Evolutionary conservation across 1,140 invertebrate genomes (phyloP).

Genomic region (Penaeus vannamei): DNA sequence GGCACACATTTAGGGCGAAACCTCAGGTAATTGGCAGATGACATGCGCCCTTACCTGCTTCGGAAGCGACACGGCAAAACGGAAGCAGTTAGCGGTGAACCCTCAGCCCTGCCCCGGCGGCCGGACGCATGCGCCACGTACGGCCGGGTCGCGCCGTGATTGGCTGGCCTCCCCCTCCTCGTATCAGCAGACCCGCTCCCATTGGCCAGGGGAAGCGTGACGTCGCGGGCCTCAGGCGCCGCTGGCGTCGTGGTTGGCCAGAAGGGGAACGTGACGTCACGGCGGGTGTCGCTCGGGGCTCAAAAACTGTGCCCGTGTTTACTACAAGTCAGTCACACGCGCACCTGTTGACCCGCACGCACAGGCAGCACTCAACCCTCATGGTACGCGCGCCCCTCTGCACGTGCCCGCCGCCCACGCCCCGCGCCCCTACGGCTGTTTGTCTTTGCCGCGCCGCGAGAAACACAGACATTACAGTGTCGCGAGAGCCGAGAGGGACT

Average conservation of each 20-base stretch:
- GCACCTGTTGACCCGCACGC: constrained; percentile 38
- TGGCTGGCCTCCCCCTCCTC: background rate
- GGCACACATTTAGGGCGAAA: too few species aligned
- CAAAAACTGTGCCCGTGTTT: constrained; percentile 49
- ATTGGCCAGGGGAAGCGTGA: constrained; percentile 26
- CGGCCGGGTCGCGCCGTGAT: background rate
- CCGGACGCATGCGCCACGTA: constrained; percentile 38
- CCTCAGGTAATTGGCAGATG: too few species aligned
- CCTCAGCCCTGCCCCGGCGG: constrained; percentile 31
- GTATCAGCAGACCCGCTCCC: background rate
- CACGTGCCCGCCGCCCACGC: background rate
- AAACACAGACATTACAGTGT: too few species aligned
- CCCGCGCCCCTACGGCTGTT: background rate
- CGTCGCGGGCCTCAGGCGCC: background rate
- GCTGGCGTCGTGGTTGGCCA: constrained; percentile 17
- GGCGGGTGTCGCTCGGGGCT: background rate
- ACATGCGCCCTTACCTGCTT: too few species aligned
- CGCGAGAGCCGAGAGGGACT: background rate
- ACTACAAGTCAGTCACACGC: constrained; percentile 50
- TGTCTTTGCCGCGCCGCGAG: background rate
- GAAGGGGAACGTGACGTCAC: constrained; percentile 19
- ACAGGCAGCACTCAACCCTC: constrained; percentile 25
- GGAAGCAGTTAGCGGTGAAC: constrained; percentile 14
- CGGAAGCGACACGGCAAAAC: background rate
- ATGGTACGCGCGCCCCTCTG: constrained; percentile 14